Evolutionary conservation across 1,140 invertebrate species (phyloP).

Genomic region (Musca vetustissima): DNA sequence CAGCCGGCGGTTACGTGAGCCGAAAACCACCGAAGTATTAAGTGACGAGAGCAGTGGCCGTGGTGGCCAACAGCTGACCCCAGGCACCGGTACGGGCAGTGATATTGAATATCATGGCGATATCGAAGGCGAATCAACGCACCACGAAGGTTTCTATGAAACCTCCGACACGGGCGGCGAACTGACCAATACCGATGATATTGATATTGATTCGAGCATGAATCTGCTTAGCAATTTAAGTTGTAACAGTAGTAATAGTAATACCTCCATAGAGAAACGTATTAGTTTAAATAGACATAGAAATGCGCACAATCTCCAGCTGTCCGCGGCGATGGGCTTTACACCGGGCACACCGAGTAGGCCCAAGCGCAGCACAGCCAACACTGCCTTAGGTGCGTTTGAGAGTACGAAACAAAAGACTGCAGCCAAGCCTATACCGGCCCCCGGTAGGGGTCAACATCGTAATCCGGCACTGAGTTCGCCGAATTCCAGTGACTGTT

Average conservation of each 20-base stretch:
- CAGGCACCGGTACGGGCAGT: constrained; percentile 30
- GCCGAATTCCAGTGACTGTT: constrained; percentile 52
- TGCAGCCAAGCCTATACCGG: constrained; percentile 45
- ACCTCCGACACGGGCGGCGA: constrained; percentile 52
- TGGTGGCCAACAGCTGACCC: background rate
- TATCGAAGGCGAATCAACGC: constrained; percentile 41
- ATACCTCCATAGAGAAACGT: constrained; percentile 36
- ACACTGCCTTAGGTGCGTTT: constrained; percentile 31
- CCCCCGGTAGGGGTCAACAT: constrained; percentile 33
- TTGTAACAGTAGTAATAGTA: constrained; percentile 56
- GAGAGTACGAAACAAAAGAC: constrained; percentile 44
- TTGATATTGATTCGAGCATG: constrained; percentile 49
- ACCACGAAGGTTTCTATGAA: constrained; percentile 50
- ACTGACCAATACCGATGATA: constrained; percentile 49
- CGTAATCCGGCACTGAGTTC: constrained; percentile 44
- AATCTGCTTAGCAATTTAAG: constrained; percentile 54
- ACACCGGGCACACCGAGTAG: background rate
- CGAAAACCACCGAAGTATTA: background rate
- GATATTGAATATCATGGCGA: constrained; percentile 50
- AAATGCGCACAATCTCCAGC: constrained; percentile 27
- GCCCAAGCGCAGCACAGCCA: constrained; percentile 6
- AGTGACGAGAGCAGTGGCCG: background rate
- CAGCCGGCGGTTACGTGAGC: background rate
- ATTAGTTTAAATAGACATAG: constrained; percentile 28
- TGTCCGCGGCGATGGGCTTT: background rate